phyloP scores from a whole-genome alignment of 2,797 vertebrate species.

The Chromobotia macracanthus region DNA sequence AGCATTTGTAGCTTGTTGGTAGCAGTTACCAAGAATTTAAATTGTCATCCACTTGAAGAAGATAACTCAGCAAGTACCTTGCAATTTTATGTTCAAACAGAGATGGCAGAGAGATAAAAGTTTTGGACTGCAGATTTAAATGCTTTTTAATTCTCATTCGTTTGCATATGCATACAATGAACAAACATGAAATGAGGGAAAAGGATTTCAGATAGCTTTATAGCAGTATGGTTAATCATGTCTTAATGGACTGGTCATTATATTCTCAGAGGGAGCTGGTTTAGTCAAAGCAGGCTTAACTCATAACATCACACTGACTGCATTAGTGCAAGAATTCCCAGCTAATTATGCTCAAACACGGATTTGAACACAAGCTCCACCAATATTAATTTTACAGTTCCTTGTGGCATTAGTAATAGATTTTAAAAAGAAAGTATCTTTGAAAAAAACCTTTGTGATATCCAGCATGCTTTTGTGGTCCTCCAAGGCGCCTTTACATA shows the following conservation, averaged over 20 bases:
- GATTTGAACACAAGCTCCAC: conserved; percentile 22
- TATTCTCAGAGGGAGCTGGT: conserved; percentile 38
- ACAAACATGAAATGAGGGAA: neutral
- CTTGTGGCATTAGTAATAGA: conserved; percentile 29
- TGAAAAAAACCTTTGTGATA: neutral
- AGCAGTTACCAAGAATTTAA: no score
- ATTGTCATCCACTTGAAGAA: no score
- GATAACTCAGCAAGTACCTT: no score
- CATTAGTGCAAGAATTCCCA: conserved; percentile 17
- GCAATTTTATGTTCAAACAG: no score
- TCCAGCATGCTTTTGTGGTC: neutral
- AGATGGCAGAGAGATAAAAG: no score
- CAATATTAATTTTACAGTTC: conserved; percentile 35
- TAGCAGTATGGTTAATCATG: conserved; percentile 33
- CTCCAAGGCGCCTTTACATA: neutral
- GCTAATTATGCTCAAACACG: conserved; percentile 36
- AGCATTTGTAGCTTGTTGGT: no score
- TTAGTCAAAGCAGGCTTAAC: conserved; percentile 39
- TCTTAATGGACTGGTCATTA: conserved; percentile 41
- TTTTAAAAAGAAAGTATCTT: conserved; percentile 13
- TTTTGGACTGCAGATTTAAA: neutral
- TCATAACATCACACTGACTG: conserved; percentile 18
- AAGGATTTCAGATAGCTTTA: neutral
- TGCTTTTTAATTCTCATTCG: neutral
- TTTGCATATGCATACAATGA: conserved; percentile 8